Base-by-base conservation (phyloP, 2,797 vertebrate genomes). In the Phoxinus dragarum region DNA sequence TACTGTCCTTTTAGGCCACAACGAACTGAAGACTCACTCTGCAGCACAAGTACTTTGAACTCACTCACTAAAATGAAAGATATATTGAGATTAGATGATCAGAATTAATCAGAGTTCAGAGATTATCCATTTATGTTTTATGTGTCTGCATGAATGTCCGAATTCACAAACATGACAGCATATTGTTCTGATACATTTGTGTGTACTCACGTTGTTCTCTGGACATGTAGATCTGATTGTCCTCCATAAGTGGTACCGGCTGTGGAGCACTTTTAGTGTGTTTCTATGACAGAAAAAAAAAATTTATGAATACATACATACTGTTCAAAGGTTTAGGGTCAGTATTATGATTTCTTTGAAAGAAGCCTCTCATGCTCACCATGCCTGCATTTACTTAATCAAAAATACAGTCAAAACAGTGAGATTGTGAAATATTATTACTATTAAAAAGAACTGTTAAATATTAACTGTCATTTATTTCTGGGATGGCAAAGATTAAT, bases 211-310 rank as follows among this genome's bases (percentile, higher is more conserved):
- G 96, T 94, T 96, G 94, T 0, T 96, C 94, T 90, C 94, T 92
- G 0, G 97, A 96, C 85, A 92, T 95, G 44, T 99, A 99, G 40
- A 99, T 96, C 78, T 96, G 94, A 88, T 99, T 99, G 76, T 97
- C 96, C 1, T 97, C 96, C 97, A 99, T 97, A 79, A 95, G 94
- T 89, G 94, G 84, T 34, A 83, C 67, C 27, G 56, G 66, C 11
- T 34, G 31, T 73, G 11, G 19, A 2, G 1, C 68, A 61, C 64
- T 88, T 76, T 64, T 86, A 6, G 36, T 38, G 3, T 54, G 61
- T 84, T 76, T 87, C 94, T 90, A 87, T 81, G 64, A 89, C 2
- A 86, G 44, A 49, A 17, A 72, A 44, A 42, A 17, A 72, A 44
- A 42, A 86, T 4, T 1, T 17, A 66, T 84, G 19, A 36, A 75